Conservation (phyloP, 2,797 vertebrate species). For the Paramormyrops hopkinsi region DNA sequence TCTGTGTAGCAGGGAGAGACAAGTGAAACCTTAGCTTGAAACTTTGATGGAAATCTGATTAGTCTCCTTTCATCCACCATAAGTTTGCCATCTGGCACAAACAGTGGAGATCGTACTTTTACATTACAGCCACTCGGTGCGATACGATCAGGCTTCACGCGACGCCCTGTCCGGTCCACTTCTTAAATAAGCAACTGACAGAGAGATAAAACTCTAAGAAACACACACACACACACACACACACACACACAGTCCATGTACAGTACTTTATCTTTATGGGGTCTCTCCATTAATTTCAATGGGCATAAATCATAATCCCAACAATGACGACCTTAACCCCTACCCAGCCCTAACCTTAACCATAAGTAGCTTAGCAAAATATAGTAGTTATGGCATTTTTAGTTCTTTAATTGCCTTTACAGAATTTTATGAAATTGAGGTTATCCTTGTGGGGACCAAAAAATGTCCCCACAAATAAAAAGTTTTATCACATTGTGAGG, state of each 20-base stretch:
- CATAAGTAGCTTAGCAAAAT: neutral
- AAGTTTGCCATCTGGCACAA: slow-evolving; percentile 65
- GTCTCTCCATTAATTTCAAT: neutral
- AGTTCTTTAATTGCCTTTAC: neutral
- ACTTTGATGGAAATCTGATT: slow-evolving; percentile 71
- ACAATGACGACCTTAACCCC: neutral
- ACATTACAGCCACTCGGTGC: slow-evolving; percentile 52
- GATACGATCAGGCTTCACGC: slow-evolving; percentile 32
- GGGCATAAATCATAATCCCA: neutral
- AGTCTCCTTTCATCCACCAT: slow-evolving; percentile 67
- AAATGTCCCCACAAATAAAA: neutral
- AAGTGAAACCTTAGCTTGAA: slow-evolving; percentile 58
- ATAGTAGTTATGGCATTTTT: neutral
- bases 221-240: neutral
- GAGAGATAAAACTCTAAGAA: neutral
- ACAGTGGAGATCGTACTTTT: slow-evolving; percentile 63
- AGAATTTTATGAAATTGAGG: neutral
- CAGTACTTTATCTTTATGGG: neutral
- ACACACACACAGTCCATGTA: neutral
- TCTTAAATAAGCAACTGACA: slow-evolving; percentile 7
- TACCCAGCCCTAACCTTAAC: neutral
- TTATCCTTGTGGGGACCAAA: neutral
- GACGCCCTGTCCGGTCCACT: neutral
- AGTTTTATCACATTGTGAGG: neutral
- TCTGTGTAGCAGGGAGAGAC: slow-evolving; percentile 52